A percentile compares a stretch with the other conserved stretches of the same genome.
Conservation (phyloP, 2,888 invertebrate genomes). For the Branchinecta sandiegonensis region DNA sequence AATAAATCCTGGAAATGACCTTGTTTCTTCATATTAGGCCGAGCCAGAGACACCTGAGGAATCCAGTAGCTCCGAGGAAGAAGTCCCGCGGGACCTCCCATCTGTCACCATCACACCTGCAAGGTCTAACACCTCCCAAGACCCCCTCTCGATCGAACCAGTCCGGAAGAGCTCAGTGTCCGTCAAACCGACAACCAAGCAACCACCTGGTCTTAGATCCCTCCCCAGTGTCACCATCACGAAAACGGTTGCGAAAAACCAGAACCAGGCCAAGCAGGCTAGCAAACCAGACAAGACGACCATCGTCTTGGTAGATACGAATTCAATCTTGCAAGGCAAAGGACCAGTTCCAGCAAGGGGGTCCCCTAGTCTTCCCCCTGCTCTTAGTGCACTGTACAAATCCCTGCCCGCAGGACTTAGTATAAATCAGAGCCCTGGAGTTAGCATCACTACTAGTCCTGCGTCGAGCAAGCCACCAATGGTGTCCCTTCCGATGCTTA, state of each 20-base stretch:
- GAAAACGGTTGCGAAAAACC: neutral
- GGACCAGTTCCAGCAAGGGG: conserved; percentile 41
- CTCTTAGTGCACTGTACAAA: conserved; percentile 19
- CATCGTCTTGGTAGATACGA: conserved; percentile 62
- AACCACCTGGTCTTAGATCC: neutral
- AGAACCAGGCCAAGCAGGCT: neutral
- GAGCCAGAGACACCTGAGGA: conserved; percentile 7
- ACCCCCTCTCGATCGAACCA: neutral
- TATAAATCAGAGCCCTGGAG: conserved; percentile 18
- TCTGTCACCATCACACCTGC: conserved; percentile 13
- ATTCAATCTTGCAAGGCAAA: conserved; percentile 50
- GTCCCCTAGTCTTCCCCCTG: conserved; percentile 22
- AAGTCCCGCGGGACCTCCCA: neutral
- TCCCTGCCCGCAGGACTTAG: conserved; percentile 20
- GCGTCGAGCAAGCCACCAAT: conserved; percentile 27
- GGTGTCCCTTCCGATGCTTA: conserved; percentile 43
- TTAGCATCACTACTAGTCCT: conserved; percentile 18
- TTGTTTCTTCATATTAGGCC: neutral
- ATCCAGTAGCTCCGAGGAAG: neutral
- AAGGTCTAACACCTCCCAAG: neutral
- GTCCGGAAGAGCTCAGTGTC: neutral
- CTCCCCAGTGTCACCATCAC: conserved; percentile 15
- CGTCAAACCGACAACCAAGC: neutral
- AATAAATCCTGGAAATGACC: too few species aligned
- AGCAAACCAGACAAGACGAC: conserved; percentile 8